These are phyloP conservation scores for Drosophila anomelani DNA, from an alignment of 2,888 invertebrate genomes.

Conservation along the genomic window DNA sequence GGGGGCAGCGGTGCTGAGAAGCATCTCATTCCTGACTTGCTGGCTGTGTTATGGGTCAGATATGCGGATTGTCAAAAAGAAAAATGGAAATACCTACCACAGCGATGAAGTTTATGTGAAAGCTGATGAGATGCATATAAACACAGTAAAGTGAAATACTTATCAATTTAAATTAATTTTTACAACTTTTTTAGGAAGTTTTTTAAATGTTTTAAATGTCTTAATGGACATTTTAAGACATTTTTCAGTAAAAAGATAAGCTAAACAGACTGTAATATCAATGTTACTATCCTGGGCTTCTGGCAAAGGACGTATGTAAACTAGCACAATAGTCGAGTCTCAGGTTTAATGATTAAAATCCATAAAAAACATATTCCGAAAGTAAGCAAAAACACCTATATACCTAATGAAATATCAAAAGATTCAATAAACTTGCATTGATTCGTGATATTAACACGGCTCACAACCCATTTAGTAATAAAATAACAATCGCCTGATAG, in stretches of 20 bases:
- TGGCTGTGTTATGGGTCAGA: slow-evolving; percentile 21
- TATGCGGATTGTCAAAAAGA: slow-evolving; percentile 1
- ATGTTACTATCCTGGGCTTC: neutral
- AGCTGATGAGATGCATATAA: neutral
- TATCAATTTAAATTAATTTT: neutral
- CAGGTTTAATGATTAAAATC: neutral
- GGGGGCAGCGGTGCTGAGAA: slow-evolving; percentile 21
- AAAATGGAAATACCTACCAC: neutral
- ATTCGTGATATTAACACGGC: neutral
- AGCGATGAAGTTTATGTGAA: slow-evolving; percentile 3
- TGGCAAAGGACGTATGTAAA: neutral
- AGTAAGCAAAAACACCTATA: neutral
- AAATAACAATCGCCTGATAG: slow-evolving; percentile 6
- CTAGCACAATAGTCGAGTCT: neutral
- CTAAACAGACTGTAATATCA: neutral
- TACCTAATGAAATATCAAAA: neutral
- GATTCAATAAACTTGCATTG: neutral
- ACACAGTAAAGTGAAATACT: neutral
- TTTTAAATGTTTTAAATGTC: neutral
- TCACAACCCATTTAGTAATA: slow-evolving; percentile 1
- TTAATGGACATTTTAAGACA: neutral
- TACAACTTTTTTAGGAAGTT: too few relatives aligned
- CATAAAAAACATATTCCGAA: neutral
- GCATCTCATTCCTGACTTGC: slow-evolving; percentile 13
- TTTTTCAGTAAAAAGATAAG: neutral